Conservation (phyloP, 2,797 vertebrate genomes). For the Manis crassicaudata region DNA sequence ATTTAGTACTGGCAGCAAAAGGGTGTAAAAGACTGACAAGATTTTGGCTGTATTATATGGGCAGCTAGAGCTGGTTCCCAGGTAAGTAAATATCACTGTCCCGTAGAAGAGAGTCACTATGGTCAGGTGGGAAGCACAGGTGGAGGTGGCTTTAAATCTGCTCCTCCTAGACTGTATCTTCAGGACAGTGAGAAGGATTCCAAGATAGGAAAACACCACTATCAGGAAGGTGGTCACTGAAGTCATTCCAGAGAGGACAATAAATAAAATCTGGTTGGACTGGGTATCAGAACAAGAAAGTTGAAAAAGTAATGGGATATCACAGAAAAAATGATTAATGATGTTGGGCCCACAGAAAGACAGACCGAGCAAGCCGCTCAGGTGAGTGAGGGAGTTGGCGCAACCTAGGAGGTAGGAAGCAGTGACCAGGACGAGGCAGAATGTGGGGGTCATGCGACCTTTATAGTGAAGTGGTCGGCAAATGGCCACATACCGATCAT, state of each 20-base stretch:
- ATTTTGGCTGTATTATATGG: slow-evolving; percentile 58
- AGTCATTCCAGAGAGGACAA: neutral
- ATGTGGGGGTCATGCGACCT: slow-evolving; percentile 44
- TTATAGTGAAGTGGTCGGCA: slow-evolving; percentile 72
- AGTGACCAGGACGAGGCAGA: slow-evolving; percentile 55
- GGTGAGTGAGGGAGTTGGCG: slow-evolving; percentile 48
- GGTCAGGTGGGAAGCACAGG: slow-evolving; percentile 62
- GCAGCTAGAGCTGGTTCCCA: neutral
- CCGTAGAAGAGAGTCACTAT: slow-evolving; percentile 71
- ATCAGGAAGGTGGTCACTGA: slow-evolving; percentile 60
- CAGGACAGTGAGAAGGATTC: slow-evolving; percentile 63
- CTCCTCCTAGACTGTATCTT: neutral
- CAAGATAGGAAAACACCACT: slow-evolving; percentile 53
- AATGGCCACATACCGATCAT: slow-evolving; percentile 74
- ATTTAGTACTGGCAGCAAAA: slow-evolving; percentile 71
- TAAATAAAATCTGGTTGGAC: neutral
- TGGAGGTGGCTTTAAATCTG: slow-evolving; percentile 70
- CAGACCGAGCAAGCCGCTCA: slow-evolving; percentile 59
- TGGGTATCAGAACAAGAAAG: slow-evolving; percentile 40
- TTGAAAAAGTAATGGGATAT: slow-evolving; percentile 65
- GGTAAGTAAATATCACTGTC: slow-evolving; percentile 64
- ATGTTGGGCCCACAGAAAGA: slow-evolving; percentile 58
- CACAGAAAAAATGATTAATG: slow-evolving; percentile 76
- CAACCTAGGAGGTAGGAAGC: slow-evolving; percentile 60
- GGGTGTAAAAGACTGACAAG: slow-evolving; percentile 61